phyloP scores from a whole-genome alignment of 1,140 invertebrate genomes.

The Tetraneura akinire region DNA sequence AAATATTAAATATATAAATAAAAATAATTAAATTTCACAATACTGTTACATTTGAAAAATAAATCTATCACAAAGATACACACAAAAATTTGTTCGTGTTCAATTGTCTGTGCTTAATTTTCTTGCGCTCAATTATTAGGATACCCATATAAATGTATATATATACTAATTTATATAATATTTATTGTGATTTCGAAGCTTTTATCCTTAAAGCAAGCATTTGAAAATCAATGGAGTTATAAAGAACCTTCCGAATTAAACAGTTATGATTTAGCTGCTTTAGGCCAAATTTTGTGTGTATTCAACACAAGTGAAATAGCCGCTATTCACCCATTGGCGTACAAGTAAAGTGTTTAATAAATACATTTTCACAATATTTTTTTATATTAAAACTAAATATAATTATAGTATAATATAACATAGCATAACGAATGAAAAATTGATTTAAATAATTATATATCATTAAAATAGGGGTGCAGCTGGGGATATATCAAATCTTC shows the following conservation, averaged over 20 bases:
- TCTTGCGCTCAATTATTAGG: no score
- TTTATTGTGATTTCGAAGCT: conserved; percentile 55
- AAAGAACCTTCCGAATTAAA: conserved; percentile 62
- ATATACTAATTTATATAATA: no score
- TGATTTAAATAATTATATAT: conserved; percentile 10
- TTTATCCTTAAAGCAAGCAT: conserved; percentile 59
- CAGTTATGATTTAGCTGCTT: conserved; percentile 60
- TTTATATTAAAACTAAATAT: background rate
- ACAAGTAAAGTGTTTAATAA: conserved; percentile 55
- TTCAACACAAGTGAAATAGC: conserved; percentile 61
- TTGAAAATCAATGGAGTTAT: conserved; percentile 60
- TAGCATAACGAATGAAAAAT: background rate
- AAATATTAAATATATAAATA: no score
- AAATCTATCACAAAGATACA: no score
- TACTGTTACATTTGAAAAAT: no score
- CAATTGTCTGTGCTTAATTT: no score
- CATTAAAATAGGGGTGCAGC: conserved; percentile 58
- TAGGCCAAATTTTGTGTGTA: conserved; percentile 61
- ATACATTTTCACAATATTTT: background rate
- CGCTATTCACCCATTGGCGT: conserved; percentile 60
- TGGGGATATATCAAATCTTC: conserved; percentile 58
- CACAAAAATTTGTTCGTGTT: no score
- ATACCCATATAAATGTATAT: no score
- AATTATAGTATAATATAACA: background rate
- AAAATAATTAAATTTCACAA: no score